Evolutionary conservation across 2,797 vertebrate genomes (phyloP), one percentile per base, ranked within the genome.

Genomic region (Sebastes taczanowskii): DNA sequence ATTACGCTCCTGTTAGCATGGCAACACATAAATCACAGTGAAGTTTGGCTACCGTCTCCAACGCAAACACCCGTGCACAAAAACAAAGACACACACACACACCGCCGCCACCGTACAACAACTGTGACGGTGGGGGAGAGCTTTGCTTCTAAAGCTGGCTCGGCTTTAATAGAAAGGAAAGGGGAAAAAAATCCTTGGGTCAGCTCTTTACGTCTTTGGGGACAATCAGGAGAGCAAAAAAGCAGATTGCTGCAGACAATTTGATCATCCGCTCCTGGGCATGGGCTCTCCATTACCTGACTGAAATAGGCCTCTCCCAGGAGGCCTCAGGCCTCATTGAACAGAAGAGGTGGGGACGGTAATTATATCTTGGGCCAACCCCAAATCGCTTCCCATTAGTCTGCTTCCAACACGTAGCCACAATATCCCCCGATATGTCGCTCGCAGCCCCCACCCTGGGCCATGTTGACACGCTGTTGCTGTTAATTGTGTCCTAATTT

Each of bases 351-450:
- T 94, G 93, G 92, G 92, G 93, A 93, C 84, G 83, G 94, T 96
- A 95, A 96, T 96, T 96, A 96, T 94, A 93, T 93, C 90, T 93
- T 91, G 91, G 90, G 83, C 93, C 91, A 92, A 88, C 88, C 94
- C 92, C 92, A 95, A 96, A 95, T 96, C 88, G 86, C 91, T 95
- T 91, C 92, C 91, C 94, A 95, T 96, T 96, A 95, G 92, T 95
- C 89, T 89, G 81, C 42, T 90, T 89, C 87, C 90, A 92, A 79
- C 78, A 75, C 69, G 70, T 75, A 80, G 86, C 74, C 46, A 35
- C 77, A 71, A 75, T 91, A 90, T 91, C 90, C 94, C 42, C 82
- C 71, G 64, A 92, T 92, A 86, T 88, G 92, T 94, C 88, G 83
- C 92, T 88, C 35, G 42, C 86, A 70, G 81, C 81, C 71, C 74